phyloP scores from a whole-genome alignment of 2,797 vertebrate genomes.

The Sebastes reedi region DNA sequence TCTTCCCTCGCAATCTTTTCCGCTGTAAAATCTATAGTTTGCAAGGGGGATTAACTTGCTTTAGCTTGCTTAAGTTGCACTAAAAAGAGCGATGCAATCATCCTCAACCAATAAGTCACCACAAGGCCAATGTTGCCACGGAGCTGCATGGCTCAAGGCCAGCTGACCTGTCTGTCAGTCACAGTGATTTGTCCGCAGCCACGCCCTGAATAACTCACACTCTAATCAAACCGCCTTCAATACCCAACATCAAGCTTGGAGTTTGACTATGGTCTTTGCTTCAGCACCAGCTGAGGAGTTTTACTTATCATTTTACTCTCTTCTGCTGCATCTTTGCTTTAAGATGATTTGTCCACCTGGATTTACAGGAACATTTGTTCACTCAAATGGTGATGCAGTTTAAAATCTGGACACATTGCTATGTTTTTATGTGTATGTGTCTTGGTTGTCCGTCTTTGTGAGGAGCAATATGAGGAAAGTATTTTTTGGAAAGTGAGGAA shows the following conservation, averaged over 20 bases:
- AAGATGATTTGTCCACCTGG: conserved; percentile 1
- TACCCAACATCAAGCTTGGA: neutral
- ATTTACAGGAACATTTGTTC: conserved; percentile 8
- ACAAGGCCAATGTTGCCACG: conserved; percentile 19
- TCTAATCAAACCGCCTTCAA: conserved; percentile 39
- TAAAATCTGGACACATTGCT: neutral
- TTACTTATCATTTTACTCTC: neutral
- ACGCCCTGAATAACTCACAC: conserved; percentile 45
- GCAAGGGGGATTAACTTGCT: neutral
- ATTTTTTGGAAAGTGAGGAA: neutral
- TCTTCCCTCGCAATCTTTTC: neutral
- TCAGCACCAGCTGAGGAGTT: neutral
- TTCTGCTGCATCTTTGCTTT: neutral
- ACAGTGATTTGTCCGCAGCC: conserved; percentile 56
- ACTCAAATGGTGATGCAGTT: neutral
- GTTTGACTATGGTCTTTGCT: conserved; percentile 1
- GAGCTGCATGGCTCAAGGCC: conserved; percentile 44
- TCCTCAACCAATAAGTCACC: conserved; percentile 35
- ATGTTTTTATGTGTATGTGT: neutral
- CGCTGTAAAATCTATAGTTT: neutral
- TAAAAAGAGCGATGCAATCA: conserved; percentile 23
- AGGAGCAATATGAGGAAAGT: neutral
- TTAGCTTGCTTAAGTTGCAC: neutral
- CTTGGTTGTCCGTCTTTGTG: neutral
- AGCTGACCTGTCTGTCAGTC: conserved; percentile 45